A percentile compares a stretch with the other conserved stretches of the same genome.
phyloP scores from a whole-genome alignment of 2,797 vertebrate genomes.

The Clarias pachynema region DNA sequence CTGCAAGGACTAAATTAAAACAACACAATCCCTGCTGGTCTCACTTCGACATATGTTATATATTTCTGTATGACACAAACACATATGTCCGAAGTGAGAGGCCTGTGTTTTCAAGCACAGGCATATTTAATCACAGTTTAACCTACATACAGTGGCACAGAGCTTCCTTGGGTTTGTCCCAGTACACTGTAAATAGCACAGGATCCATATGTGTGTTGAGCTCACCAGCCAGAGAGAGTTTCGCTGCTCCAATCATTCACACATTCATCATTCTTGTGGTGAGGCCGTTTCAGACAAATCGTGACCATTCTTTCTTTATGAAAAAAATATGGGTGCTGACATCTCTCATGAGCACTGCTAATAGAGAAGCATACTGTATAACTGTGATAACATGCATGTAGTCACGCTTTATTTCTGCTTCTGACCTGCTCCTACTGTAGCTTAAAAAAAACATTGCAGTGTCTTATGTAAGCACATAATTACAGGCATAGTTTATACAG shows the following conservation, averaged over 20 bases:
- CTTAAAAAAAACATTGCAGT: constrained; percentile 44
- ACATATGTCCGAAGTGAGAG: constrained; percentile 37
- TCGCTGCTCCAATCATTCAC: constrained; percentile 37
- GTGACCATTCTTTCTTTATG: constrained; percentile 10
- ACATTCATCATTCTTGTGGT: neutral
- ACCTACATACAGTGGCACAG: constrained; percentile 34
- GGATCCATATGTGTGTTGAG: constrained; percentile 28
- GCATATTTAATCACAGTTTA: constrained; percentile 36
- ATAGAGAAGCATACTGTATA: constrained; percentile 11
- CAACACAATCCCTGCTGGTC: neutral
- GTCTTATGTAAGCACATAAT: constrained; percentile 50
- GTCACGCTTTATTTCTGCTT: constrained; percentile 25
- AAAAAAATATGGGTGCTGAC: neutral
- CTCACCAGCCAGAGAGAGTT: constrained; percentile 31
- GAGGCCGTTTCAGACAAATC: neutral
- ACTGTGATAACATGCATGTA: constrained; percentile 28
- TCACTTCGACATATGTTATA: constrained; percentile 21
- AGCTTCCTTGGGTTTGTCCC: constrained; percentile 30
- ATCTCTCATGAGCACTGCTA: constrained; percentile 24
- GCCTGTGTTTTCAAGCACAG: constrained; percentile 29
- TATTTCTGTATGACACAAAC: constrained; percentile 1
- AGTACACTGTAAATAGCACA: constrained; percentile 46
- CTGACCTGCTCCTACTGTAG: constrained; percentile 42
- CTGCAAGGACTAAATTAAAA: constrained; percentile 8
- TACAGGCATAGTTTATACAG: constrained; percentile 44